Evolutionary conservation across 2,797 vertebrate genomes (phyloP).

Genomic region (Cyprinodon diabolis): DNA sequence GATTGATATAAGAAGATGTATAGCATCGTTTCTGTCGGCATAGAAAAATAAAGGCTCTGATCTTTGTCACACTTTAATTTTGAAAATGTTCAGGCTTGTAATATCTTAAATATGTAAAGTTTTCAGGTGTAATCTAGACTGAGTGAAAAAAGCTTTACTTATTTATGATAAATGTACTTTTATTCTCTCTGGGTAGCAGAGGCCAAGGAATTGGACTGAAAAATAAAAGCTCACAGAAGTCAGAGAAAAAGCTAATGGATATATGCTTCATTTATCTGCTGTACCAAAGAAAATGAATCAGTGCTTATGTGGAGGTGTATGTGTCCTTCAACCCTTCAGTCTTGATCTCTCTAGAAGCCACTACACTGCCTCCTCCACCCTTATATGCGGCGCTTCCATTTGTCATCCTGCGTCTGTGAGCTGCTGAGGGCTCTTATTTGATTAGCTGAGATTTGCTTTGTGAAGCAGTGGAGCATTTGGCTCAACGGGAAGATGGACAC

Average conservation of each 20-base stretch:
- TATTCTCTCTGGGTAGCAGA: background rate
- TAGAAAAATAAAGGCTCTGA: too few relatives aligned
- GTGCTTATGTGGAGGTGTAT: conserved; percentile 30
- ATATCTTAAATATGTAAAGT: conserved; percentile 1
- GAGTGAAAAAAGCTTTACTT: conserved; percentile 5
- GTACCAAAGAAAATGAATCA: conserved; percentile 5
- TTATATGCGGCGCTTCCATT: conserved; percentile 49
- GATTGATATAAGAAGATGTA: too few relatives aligned
- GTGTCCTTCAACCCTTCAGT: conserved; percentile 59
- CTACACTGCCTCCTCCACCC: conserved; percentile 63
- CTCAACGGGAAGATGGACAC: conserved; percentile 56
- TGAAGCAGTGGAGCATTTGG: conserved; percentile 70
- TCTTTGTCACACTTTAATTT: too few relatives aligned
- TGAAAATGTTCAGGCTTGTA: background rate
- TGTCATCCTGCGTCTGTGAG: conserved; percentile 58
- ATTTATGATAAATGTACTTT: conserved; percentile 14
- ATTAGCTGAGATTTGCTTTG: conserved; percentile 78
- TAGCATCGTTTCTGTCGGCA: too few relatives aligned
- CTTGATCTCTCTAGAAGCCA: conserved; percentile 66
- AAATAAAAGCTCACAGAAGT: conserved; percentile 6
- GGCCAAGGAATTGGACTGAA: background rate
- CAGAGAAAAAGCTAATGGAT: conserved; percentile 11
- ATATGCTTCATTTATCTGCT: conserved; percentile 25
- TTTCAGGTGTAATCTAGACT: conserved; percentile 1
- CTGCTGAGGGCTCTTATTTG: conserved; percentile 76